Evolutionary conservation across 35 echinoderm and acorn worm species (phyloP).

Genomic region (Ophioderma brevispina): DNA sequence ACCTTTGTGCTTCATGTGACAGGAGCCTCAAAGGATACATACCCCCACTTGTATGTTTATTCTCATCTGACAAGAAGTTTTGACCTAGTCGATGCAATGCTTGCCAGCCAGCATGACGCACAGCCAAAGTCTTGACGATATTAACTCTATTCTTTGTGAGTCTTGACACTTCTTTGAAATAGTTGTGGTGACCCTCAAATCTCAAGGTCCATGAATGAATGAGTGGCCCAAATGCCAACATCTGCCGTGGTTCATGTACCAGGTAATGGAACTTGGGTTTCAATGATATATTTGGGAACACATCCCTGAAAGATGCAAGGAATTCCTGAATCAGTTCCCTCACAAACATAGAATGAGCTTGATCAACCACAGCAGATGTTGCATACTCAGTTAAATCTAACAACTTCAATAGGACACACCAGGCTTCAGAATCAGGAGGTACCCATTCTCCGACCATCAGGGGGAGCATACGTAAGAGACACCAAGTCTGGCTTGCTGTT

Average conservation of each 20-base stretch:
- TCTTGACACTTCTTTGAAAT: conserved; percentile 27
- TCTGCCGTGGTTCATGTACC: conserved; percentile 28
- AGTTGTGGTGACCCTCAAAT: conserved; percentile 51
- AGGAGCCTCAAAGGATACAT: too few species aligned
- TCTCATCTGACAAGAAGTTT: not conserved
- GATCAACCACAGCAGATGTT: conserved; percentile 33
- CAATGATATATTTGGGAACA: conserved; percentile 28
- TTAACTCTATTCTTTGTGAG: conserved; percentile 35
- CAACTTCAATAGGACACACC: conserved; percentile 23
- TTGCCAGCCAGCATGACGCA: conserved; percentile 36
- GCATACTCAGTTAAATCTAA: conserved; percentile 46
- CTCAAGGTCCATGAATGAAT: conserved; percentile 54
- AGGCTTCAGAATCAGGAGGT: conserved; percentile 15
- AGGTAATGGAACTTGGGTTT: conserved; percentile 55
- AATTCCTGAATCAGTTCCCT: conserved; percentile 45
- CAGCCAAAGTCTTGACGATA: conserved; percentile 31
- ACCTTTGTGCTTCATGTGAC: too few species aligned
- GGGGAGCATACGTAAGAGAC: conserved; percentile 40
- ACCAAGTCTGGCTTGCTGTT: conserved; percentile 56
- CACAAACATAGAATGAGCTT: not conserved
- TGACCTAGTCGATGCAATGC: not conserved
- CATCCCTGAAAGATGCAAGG: not conserved
- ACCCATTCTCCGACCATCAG: conserved; percentile 47
- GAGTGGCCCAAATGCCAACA: conserved; percentile 60
- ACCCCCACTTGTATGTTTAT: not conserved